Conservation (phyloP, 2,797 vertebrate species). For the Ceryle rudis region DNA sequence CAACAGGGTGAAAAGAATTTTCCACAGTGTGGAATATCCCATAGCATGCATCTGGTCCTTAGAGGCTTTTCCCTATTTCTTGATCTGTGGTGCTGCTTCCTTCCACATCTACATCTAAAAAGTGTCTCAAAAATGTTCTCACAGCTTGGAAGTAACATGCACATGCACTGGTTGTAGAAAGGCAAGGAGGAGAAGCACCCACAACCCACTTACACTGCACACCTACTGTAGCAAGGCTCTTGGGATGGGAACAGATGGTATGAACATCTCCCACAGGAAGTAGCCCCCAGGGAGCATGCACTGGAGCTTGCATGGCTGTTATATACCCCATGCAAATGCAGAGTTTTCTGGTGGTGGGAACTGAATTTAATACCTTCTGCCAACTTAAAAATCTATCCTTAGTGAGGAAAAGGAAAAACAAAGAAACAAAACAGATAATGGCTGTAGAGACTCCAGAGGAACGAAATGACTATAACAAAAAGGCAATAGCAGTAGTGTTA, state of each 20-base stretch:
- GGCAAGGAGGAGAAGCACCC: neutral
- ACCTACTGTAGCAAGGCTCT: neutral
- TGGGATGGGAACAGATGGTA: accelerated
- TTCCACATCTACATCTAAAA: neutral
- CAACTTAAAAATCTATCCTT: conserved; percentile 7
- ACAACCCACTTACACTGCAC: neutral
- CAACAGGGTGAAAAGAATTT: neutral
- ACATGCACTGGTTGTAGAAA: accelerated
- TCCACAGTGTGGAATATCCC: neutral
- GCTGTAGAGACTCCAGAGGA: neutral
- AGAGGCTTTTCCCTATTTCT: neutral
- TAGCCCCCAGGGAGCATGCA: neutral
- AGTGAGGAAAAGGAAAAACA: conserved; percentile 5
- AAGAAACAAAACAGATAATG: conserved; percentile 10
- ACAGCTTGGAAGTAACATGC: neutral
- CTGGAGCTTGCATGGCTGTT: accelerated
- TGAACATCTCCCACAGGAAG: neutral
- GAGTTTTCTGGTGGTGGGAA: neutral
- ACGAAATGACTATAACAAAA: conserved; percentile 19
- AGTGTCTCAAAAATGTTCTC: neutral
- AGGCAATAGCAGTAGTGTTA: neutral
- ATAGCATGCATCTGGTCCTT: neutral
- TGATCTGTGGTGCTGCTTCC: neutral
- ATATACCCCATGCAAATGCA: accelerated
- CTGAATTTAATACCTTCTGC: neutral